Conservation (phyloP, 2,113 vertebrate species). For the Bubo bubo region DNA sequence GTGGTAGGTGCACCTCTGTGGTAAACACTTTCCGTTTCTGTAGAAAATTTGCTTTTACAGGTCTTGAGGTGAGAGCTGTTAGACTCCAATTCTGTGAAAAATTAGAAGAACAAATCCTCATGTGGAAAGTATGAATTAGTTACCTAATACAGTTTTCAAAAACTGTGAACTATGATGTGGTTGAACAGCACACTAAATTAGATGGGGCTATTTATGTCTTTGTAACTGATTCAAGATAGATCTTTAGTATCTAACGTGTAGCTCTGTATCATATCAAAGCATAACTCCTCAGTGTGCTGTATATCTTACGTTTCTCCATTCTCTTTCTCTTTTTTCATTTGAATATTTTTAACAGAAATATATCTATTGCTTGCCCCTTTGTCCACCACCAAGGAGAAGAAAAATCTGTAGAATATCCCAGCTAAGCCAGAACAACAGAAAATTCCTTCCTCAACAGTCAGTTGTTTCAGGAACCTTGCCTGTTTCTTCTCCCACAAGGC, state of each 20-base stretch:
- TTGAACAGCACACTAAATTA: neutral
- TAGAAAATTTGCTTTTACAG: neutral
- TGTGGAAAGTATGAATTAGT: constrained; percentile 19
- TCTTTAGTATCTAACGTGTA: neutral
- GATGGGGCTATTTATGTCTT: neutral
- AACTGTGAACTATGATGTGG: neutral
- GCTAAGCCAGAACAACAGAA: neutral
- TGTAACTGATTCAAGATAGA: neutral
- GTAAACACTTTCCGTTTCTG: neutral
- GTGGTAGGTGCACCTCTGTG: neutral
- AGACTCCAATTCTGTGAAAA: neutral
- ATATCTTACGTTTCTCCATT: neutral
- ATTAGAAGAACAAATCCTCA: constrained; percentile 17
- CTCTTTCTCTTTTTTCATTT: neutral
- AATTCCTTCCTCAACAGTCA: neutral
- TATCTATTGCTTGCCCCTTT: neutral
- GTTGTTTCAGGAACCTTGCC: neutral
- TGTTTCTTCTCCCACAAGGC: accelerated
- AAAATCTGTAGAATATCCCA: neutral
- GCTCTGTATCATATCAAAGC: neutral
- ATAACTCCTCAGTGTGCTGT: neutral
- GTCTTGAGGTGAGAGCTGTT: neutral
- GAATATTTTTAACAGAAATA: neutral
- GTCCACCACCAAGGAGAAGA: neutral
- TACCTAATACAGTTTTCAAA: constrained; percentile 19